Evolutionary conservation across 2,888 invertebrate species (phyloP), one percentile per base, ranked within the genome.

Genomic region (Piscicola geometra): DNA sequence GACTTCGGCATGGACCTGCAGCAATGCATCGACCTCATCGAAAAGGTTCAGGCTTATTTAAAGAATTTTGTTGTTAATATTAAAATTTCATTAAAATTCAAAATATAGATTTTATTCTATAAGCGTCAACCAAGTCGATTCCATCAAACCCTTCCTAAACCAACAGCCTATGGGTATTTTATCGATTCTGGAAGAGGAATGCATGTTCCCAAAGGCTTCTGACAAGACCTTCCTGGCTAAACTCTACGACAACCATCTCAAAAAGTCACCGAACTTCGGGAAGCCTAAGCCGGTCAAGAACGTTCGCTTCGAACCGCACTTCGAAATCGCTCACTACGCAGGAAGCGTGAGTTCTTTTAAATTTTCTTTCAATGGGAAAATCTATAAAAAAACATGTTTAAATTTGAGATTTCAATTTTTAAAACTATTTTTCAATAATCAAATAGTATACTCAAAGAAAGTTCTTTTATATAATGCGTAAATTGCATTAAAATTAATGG

Each of bases 171-270:
- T 99, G 94, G 99, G 99, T 91, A 95, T 99, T 90, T 90, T 99
- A 88, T 98, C 98, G 89, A 99, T 99, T 89, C 93, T 99, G 90
- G 99, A 99, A 89, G 99, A 99, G 91, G 99, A 99, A 89, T 97
- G 96, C 93, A 98, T 99, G 94, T 99, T 99, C 92, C 99, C 99
- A 87, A 76, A 99, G 90, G 98, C 98, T 86, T 93, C 95, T 83
- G 99, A 99, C 87, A 91, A 90, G 88, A 96, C 98, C 87, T 98
- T 98, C 89, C 92, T 93, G 87, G 96, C 97, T 87, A 99, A 99
- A 89, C 89, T 99, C 90, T 94, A 93, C 90, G 92, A 92, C 89
- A 97, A 97, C 89, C 98, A 99, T 88, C 91, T 98, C 89, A 98
- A 98, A 88, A 99, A 99, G 89, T 81, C 82, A 60, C 79, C 80